Percentiles rank a stretch among this genome's conserved stretches.
Conservation (phyloP, 2,113 vertebrate species). For the Monarcha castaneiventris region DNA sequence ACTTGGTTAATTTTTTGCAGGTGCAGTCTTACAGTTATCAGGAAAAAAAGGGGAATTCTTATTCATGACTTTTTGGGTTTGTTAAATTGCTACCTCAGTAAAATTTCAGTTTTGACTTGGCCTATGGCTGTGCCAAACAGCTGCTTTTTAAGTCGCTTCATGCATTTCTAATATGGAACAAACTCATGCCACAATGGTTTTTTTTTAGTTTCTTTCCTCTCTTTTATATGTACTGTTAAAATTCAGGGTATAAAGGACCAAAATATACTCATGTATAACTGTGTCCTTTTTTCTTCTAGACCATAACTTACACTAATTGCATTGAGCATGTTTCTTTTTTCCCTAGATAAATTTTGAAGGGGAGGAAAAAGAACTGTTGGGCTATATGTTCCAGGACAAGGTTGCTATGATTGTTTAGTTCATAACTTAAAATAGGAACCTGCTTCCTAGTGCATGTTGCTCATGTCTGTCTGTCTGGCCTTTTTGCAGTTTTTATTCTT, state of each 20-base stretch:
- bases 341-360: constrained; percentile 87
- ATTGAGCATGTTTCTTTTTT: constrained; percentile 60
- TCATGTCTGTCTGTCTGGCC: background rate
- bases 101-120: background rate
- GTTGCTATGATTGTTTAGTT: constrained; percentile 72
- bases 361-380: constrained; percentile 81
- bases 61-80: background rate
- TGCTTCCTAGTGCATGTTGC: constrained; percentile 24
- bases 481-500: background rate
- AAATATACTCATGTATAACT: background rate
- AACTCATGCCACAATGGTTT: background rate
- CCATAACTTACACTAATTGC: background rate
- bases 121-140: background rate
- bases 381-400: constrained; percentile 88
- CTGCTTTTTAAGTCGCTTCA: background rate
- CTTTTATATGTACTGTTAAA: background rate
- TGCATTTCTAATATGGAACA: background rate
- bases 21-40: background rate
- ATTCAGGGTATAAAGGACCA: background rate
- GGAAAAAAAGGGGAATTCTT: background rate
- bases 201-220: background rate
- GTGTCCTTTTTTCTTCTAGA: background rate
- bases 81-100: background rate
- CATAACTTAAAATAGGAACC: constrained; percentile 11
- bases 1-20: background rate